phyloP scores from a whole-genome alignment of 2,797 vertebrate species.

The Schizothorax lantsangensis region DNA sequence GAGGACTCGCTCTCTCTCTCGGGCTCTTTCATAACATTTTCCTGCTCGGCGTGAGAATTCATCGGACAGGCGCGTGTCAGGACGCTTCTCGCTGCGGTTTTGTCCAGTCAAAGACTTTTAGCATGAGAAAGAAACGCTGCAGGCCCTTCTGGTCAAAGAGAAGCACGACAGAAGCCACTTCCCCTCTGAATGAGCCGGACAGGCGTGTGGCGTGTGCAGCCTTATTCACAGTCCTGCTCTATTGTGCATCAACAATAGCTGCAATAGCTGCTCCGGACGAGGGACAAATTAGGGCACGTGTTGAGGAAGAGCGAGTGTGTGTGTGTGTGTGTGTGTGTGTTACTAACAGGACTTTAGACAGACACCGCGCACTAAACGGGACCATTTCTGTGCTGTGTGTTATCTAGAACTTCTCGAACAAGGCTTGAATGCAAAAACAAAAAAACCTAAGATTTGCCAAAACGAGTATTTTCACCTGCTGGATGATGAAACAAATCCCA shows the following conservation, averaged over 20 bases:
- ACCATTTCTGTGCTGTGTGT: not conserved
- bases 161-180: constrained; percentile 76
- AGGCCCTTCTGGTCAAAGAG: constrained; percentile 72
- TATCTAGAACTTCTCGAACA: not conserved
- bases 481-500: too few relatives aligned
- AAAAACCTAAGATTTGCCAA: not conserved
- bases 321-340: constrained; percentile 30
- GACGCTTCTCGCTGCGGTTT: constrained; percentile 16
- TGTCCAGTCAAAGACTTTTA: constrained; percentile 57
- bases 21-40: constrained; percentile 1
- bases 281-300: constrained; percentile 76
- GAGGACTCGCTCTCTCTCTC: constrained; percentile 29
- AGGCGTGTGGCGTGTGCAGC: constrained; percentile 87
- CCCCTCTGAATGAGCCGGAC: constrained; percentile 78
- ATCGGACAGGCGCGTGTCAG: constrained; percentile 58
- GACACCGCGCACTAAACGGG: not conserved
- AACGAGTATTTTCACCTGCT: not conserved
- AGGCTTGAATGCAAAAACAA: not conserved
- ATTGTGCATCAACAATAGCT: constrained; percentile 80
- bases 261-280: constrained; percentile 75
- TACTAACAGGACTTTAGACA: constrained; percentile 2
- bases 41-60: constrained; percentile 44
- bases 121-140: constrained; percentile 70
- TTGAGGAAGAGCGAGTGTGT: constrained; percentile 55
- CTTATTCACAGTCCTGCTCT: constrained; percentile 79